These are phyloP conservation scores for Macrotrachela quadricornifera DNA, from an alignment of 1,140 invertebrate species.

Conservation along the genomic window DNA sequence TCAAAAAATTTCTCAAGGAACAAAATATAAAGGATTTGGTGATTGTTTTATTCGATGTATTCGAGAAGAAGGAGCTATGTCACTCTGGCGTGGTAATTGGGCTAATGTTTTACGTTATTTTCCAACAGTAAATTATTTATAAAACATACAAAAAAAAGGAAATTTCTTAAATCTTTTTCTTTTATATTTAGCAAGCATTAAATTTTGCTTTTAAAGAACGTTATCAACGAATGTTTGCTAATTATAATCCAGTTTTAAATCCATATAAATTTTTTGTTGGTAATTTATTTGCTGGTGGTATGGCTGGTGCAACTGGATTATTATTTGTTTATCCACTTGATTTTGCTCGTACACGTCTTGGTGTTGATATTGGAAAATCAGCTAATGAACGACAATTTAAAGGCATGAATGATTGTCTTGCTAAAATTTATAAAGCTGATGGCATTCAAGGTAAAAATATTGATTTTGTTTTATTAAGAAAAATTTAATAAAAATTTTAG, in stretches of 20 bases:
- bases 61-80: conserved; percentile 18
- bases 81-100: conserved; percentile 19
- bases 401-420: conserved; percentile 23
- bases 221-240: not conserved
- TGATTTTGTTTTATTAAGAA: too few relatives aligned
- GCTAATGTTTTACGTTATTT: conserved; percentile 22
- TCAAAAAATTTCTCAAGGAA: not conserved
- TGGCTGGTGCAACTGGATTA: not conserved
- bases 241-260: not conserved
- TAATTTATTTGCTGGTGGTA: not conserved
- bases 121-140: conserved; percentile 11
- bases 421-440: conserved; percentile 26
- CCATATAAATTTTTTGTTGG: not conserved
- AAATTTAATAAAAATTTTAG: too few relatives aligned
- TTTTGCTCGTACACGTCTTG: not conserved
- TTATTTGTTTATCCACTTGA: not conserved
- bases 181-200: conserved; percentile 13
- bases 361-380: not conserved
- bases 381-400: conserved; percentile 23
- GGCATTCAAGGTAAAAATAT: conserved; percentile 11
- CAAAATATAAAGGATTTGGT: conserved; percentile 40
- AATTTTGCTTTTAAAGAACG: conserved; percentile 16
- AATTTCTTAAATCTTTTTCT: too few relatives aligned
- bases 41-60: conserved; percentile 67
- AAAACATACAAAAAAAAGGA: too few relatives aligned